These are phyloP conservation scores for Hypolimnas misippus DNA, from an alignment of 2,888 invertebrate species.

Conservation along the genomic window DNA sequence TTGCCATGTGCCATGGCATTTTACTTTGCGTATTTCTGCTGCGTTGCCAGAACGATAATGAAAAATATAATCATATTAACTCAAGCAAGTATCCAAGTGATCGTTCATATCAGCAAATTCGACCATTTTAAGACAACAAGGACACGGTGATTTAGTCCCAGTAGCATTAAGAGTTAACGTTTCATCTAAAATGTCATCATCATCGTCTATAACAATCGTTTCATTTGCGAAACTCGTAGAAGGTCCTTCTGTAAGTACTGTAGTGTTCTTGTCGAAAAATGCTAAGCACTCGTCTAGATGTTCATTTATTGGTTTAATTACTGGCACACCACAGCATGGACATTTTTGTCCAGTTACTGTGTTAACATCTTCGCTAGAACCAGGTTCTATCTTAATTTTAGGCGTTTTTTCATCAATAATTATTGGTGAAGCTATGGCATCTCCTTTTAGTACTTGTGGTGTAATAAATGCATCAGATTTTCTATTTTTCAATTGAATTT, in stretches of 20 bases:
- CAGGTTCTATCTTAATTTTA: conserved; percentile 49
- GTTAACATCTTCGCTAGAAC: conserved; percentile 45
- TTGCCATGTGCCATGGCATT: no score
- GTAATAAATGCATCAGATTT: background rate
- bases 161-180: conserved; percentile 68
- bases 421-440: conserved; percentile 10
- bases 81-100: conserved; percentile 82
- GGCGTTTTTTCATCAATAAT: conserved; percentile 38
- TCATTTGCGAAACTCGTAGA: conserved; percentile 53
- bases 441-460: conserved; percentile 29
- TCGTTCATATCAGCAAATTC: conserved; percentile 80
- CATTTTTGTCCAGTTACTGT: conserved; percentile 52
- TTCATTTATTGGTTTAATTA: conserved; percentile 62
- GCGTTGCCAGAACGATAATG: background rate
- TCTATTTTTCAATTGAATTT: background rate
- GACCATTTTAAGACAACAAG: conserved; percentile 84
- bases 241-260: conserved; percentile 63
- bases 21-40: background rate
- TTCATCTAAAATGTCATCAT: conserved; percentile 66
- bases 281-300: conserved; percentile 81
- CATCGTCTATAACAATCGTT: conserved; percentile 60
- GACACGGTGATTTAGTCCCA: conserved; percentile 82
- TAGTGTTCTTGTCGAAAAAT: conserved; percentile 71
- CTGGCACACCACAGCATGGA: conserved; percentile 69
- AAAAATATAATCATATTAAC: conserved; percentile 26